Evolutionary conservation across 1,140 invertebrate genomes (phyloP).

Genomic region (Rhynchophorus ferrugineus): DNA sequence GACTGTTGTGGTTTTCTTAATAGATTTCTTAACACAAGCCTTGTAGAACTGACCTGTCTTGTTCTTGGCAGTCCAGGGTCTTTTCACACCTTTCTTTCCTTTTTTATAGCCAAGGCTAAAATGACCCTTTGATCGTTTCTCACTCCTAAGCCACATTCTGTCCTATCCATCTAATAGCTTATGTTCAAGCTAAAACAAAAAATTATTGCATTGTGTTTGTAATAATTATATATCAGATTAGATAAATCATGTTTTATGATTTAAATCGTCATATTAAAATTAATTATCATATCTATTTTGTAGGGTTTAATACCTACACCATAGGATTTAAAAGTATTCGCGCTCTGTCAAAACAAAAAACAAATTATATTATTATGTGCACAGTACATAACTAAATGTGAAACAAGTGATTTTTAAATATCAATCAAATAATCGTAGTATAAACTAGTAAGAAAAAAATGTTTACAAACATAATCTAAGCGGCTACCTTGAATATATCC

Average conservation of each 20-base stretch:
- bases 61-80: constrained; percentile 21
- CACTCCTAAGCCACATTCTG: constrained; percentile 38
- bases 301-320: too few species aligned
- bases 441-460: constrained; percentile 10
- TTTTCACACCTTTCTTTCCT: constrained; percentile 18
- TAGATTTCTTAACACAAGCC: constrained; percentile 15
- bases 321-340: constrained; percentile 17
- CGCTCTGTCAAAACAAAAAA: constrained; percentile 32
- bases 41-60: constrained; percentile 13
- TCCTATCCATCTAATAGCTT: constrained; percentile 9
- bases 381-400: too few species aligned
- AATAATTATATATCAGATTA: background rate
- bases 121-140: constrained; percentile 29
- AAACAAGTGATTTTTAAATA: too few species aligned
- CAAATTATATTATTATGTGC: constrained; percentile 1
- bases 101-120: constrained; percentile 9
- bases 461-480: constrained; percentile 27
- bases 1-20: constrained; percentile 8
- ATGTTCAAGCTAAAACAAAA: constrained; percentile 1
- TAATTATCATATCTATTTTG: too few species aligned
- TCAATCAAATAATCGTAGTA: too few species aligned
- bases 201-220: constrained; percentile 1
- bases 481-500: too few species aligned
- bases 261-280: too few species aligned
- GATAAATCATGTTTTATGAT: too few species aligned